phyloP scores from a whole-genome alignment of 2,113 vertebrate species.

The Mandrillus leucophaeus region DNA sequence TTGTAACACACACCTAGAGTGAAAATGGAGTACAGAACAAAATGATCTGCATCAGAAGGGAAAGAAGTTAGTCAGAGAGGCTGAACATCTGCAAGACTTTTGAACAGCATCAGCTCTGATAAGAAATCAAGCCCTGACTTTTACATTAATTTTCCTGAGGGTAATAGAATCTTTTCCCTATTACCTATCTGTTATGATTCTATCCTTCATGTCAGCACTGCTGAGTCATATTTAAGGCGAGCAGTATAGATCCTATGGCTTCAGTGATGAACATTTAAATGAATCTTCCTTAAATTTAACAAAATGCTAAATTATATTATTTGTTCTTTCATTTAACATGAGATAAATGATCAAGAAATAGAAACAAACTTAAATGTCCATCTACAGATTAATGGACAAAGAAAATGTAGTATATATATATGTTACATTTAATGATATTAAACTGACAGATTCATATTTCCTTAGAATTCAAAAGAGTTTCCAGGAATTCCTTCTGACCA shows the following conservation, averaged over 20 bases:
- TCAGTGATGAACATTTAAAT: not conserved
- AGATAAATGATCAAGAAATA: not conserved
- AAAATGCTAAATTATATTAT: not conserved
- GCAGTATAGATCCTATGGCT: not conserved
- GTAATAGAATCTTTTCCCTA: not conserved
- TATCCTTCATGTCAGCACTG: not conserved
- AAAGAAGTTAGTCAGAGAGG: not conserved
- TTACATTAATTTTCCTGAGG: not conserved
- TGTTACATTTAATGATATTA: not conserved
- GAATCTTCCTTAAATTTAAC: constrained; percentile 11
- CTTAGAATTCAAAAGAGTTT: not conserved
- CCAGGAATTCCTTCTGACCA: not conserved
- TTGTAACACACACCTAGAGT: not conserved
- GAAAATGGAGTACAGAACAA: constrained; percentile 66
- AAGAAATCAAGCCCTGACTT: not conserved
- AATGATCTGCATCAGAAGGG: constrained; percentile 41
- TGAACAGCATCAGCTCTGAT: not conserved
- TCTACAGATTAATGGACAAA: not conserved
- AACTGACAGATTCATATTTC: not conserved
- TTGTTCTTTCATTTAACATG: not conserved
- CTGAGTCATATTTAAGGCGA: not conserved
- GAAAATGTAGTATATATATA: not conserved
- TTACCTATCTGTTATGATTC: not conserved
- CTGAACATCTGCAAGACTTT: not conserved
- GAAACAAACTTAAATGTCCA: not conserved